Evolutionary conservation across 2,113 vertebrate species (phyloP).

Genomic region (Calyptomena viridis): DNA sequence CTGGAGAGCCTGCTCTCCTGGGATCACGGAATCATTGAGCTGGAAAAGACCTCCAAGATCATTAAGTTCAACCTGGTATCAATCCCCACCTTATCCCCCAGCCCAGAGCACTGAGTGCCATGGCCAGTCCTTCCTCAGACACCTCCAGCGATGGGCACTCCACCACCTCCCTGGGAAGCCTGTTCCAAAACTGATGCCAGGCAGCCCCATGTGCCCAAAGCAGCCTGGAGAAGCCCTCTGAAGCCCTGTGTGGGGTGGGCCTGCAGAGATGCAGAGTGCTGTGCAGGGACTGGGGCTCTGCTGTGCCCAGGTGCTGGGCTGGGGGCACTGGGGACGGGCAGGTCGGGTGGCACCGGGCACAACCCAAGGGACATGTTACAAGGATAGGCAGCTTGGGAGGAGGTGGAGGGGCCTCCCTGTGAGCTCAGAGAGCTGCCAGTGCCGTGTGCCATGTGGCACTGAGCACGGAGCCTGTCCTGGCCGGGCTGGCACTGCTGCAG

Average conservation of each 20-base stretch:
- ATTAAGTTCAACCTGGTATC: rapidly evolving
- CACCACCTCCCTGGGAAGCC: background rate
- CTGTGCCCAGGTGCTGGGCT: rapidly evolving
- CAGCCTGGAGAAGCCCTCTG: background rate
- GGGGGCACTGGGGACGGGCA: background rate
- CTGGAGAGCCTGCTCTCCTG: rapidly evolving
- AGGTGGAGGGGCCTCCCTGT: rapidly evolving
- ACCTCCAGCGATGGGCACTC: background rate
- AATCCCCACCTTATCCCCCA: background rate
- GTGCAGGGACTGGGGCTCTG: background rate
- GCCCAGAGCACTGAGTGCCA: background rate
- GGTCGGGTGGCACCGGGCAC: background rate
- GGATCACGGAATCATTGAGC: background rate
- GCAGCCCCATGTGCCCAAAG: background rate
- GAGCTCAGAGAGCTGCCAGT: background rate
- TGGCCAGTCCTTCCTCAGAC: rapidly evolving
- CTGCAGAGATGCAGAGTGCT: background rate
- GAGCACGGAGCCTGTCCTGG: rapidly evolving
- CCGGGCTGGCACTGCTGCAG: rapidly evolving
- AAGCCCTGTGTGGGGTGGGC: rapidly evolving
- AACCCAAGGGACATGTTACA: too few species aligned
- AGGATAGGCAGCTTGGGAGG: background rate
- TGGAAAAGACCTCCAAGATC: background rate
- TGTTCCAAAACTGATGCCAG: background rate
- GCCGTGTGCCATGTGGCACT: rapidly evolving